Base-by-base conservation (phyloP, 2,888 invertebrate genomes). In the Furcula furcula region DNA sequence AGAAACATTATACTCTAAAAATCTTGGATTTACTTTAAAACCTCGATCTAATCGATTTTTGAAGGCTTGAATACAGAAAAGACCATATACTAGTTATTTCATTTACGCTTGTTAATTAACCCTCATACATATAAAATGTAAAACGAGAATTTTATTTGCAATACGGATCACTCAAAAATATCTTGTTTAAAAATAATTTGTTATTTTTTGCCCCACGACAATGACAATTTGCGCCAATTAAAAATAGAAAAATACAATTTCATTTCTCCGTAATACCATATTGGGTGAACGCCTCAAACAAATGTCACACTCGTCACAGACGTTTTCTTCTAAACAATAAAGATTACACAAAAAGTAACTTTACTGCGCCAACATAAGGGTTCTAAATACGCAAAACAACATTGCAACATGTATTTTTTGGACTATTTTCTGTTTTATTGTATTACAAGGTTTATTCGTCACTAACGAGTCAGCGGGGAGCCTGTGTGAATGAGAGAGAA, bases 251-350 rank as follows among this genome's bases (percentile, higher is more conserved):
- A 81, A 83, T 75, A 78, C 75, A 76, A 79, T 82, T 81, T 64
- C 38, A 67, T 67, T 75, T 69, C 63, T 69, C 71, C 63, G 59
- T 57, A 59, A 62, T 68, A 78, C 76, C 83, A 83, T 84, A 82
- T 81, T 84, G 80, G 71, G 78, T 67, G 74, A 71, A 81, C 87
- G 87, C 87, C 86, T 84, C 75, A 76, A 71, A 81, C 87, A 86
- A 87, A 86, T 87, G 87, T 78, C 75, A 73, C 71, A 68, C 23
- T 70, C 67, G 64, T 49, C 40, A 50, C 55, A 36, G 34, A 46
- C 23, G 21, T 32, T 67, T 46, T 67, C 15, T 1, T 35, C 48
- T 45, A 10, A 11, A 35, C 1, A 14, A 2, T 7, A 1, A 11
- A 4, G 28, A 26, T 14, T 30, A 34, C 1, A 14, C 27, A 1